phyloP scores from a whole-genome alignment of 2,113 vertebrate genomes.

The Pungitius pungitius region DNA sequence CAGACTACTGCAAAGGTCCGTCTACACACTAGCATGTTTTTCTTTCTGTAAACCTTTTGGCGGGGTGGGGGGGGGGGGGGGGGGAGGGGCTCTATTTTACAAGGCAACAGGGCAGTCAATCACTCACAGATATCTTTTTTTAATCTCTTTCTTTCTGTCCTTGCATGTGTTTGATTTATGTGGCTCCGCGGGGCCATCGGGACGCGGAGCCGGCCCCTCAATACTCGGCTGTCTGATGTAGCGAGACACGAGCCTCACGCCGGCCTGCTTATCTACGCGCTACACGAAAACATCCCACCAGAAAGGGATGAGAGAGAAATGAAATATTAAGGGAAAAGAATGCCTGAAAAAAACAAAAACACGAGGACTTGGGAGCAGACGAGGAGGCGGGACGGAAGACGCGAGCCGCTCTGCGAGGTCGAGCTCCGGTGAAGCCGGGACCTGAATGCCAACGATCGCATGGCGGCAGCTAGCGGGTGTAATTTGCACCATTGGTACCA shows the following conservation, averaged over 20 bases:
- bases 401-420: background rate
- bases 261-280: slow-evolving; percentile 58
- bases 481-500: background rate
- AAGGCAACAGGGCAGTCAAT: slow-evolving; percentile 76
- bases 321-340: slow-evolving; percentile 61
- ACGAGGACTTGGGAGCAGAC: slow-evolving; percentile 14
- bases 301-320: slow-evolving; percentile 35
- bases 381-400: background rate
- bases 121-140: slow-evolving; percentile 75
- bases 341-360: slow-evolving; percentile 37
- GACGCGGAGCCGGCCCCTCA: slow-evolving; percentile 48
- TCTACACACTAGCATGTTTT: slow-evolving; percentile 20
- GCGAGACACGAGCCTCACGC: slow-evolving; percentile 57
- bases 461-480: background rate
- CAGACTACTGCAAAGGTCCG: slow-evolving; percentile 13
- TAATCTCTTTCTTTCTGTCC: slow-evolving; percentile 77
- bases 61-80: no score
- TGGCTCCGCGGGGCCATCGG: slow-evolving; percentile 56
- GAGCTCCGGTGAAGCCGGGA: background rate
- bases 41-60: slow-evolving; percentile 27
- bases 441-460: background rate
- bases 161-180: slow-evolving; percentile 74
- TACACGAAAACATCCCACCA: slow-evolving; percentile 47
- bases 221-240: slow-evolving; percentile 61
- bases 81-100: slow-evolving; percentile 60